A percentile compares a stretch with the other conserved stretches of the same genome.
phyloP scores from a whole-genome alignment of 53 echinoderm and acorn worm species.

The Stichopus horrens region DNA sequence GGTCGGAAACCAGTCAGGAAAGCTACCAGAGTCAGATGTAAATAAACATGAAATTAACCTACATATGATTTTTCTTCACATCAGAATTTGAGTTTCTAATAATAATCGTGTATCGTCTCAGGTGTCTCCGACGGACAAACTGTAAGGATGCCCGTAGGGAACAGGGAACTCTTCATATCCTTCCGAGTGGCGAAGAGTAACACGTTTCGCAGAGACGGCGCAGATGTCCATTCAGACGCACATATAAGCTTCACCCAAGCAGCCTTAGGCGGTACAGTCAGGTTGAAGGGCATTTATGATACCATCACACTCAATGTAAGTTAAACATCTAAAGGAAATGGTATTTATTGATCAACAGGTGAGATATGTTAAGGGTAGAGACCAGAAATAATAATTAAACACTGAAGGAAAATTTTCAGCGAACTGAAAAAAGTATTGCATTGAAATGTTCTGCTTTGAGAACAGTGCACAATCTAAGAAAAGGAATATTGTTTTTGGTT shows the following conservation, averaged over 20 bases:
- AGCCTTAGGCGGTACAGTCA: conserved; percentile 85
- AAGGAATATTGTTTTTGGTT: too few relatives aligned
- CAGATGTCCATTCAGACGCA: conserved; percentile 92
- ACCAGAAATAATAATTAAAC: too few relatives aligned
- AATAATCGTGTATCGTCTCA: conserved; percentile 12
- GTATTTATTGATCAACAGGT: too few relatives aligned
- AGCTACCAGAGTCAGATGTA: not conserved
- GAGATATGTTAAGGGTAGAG: too few relatives aligned
- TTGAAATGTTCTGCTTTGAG: too few relatives aligned
- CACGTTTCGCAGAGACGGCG: conserved; percentile 83
- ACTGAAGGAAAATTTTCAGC: too few relatives aligned
- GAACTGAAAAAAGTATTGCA: too few relatives aligned
- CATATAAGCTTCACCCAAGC: conserved; percentile 87
- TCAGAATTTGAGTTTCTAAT: not conserved
- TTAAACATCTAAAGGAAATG: not conserved
- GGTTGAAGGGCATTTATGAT: conserved; percentile 92
- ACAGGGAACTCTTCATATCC: conserved; percentile 86
- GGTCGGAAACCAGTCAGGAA: not conserved
- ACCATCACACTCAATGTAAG: conserved; percentile 78
- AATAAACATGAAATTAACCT: too few relatives aligned
- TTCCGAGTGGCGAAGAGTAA: conserved; percentile 83
- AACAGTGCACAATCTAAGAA: too few relatives aligned
- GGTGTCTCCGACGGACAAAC: conserved; percentile 99
- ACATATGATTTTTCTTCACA: not conserved
- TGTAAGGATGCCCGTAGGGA: conserved; percentile 95